These are phyloP conservation scores for Brachystomella parvula DNA, from an alignment of 1,140 invertebrate species.

Conservation along the genomic window DNA sequence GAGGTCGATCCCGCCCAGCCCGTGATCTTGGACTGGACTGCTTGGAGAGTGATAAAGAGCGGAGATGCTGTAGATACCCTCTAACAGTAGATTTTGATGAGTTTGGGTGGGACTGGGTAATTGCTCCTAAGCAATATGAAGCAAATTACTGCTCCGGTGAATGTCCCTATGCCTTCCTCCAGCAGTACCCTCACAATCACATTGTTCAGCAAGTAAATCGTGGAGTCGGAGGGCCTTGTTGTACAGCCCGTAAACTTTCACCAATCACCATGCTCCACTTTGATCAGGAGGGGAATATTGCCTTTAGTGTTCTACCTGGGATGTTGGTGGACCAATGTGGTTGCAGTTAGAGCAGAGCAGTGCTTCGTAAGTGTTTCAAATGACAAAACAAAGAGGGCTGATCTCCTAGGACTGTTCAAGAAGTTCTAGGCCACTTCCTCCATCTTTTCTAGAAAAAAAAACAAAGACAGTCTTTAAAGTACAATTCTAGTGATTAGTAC, in stretches of 20 bases:
- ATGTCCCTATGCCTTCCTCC: constrained; percentile 80
- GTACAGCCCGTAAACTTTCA: constrained; percentile 78
- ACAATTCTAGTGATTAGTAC: too few species aligned
- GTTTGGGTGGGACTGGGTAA: constrained; percentile 97
- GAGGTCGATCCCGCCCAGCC: constrained; percentile 53
- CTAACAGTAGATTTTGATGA: constrained; percentile 91
- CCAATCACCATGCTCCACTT: constrained; percentile 89
- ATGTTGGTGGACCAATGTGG: constrained; percentile 91
- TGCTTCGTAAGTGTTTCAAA: not conserved
- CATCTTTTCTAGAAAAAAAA: too few species aligned
- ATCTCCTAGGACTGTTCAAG: too few species aligned
- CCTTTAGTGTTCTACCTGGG: constrained; percentile 75
- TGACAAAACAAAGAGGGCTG: too few species aligned
- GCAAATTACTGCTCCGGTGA: constrained; percentile 95
- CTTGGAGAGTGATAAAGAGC: constrained; percentile 65
- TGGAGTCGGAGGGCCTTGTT: constrained; percentile 72
- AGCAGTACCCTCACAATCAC: constrained; percentile 89
- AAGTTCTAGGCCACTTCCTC: too few species aligned
- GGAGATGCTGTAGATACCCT: constrained; percentile 78
- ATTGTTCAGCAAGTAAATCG: constrained; percentile 68
- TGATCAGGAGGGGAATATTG: constrained; percentile 76
- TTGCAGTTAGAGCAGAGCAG: constrained; percentile 60
- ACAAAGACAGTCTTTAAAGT: too few species aligned
- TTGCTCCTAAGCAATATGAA: constrained; percentile 89
- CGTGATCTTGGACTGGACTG: constrained; percentile 70